Evolutionary conservation across 2,113 vertebrate genomes (phyloP), one percentile per base, ranked within the genome.

Genomic region (Lamprologus callipterus): DNA sequence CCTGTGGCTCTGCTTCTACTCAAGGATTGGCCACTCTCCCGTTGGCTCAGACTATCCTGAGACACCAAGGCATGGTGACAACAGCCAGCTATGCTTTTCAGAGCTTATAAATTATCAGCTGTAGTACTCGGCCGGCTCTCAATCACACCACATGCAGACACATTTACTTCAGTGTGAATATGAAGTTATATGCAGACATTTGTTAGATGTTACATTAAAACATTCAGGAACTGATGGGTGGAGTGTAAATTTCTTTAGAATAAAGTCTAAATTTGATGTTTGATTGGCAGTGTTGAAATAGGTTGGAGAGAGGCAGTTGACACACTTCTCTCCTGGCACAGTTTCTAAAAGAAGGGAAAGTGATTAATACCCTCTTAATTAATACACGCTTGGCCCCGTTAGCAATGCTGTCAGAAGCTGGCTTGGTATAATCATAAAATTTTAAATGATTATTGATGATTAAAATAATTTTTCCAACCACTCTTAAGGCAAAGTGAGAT

Each of bases 321-420:
- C 91, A 87, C 84, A 83, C 70, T 92, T 88, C 4, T 73, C 78
- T 88, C 14, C 51, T 93, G 89, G 90, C 91, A 93, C 89, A 92
- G 84, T 91, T 92, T 93, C 83, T 91, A 89, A 92, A 88, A 84
- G 80, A 91, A 85, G 63, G 80, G 49, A 84, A 54, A 88, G 82
- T 49, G 33, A 63, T 90, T 88, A 87, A 86, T 87, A 83, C 80
- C 11, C 17, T 63, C 58, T 91, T 51, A 33, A 33, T 33, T 33
- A 33, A 33, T 33, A 87, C 65, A 88, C 82, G 85, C 26, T 79
- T 87, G 88, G 82, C 85, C 85, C 84, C 35, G 8, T 91, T 93
- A 53, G 28, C 33, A 83, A 10, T 23, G 83, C 42, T 89, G 49
- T 55, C 83, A 85, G 58, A 70, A 31, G 42, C 37, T 17, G 35